Evolutionary conservation across 2,888 invertebrate genomes (phyloP), one percentile per base, ranked within the genome.

Genomic region (Sialis fuliginosa): DNA sequence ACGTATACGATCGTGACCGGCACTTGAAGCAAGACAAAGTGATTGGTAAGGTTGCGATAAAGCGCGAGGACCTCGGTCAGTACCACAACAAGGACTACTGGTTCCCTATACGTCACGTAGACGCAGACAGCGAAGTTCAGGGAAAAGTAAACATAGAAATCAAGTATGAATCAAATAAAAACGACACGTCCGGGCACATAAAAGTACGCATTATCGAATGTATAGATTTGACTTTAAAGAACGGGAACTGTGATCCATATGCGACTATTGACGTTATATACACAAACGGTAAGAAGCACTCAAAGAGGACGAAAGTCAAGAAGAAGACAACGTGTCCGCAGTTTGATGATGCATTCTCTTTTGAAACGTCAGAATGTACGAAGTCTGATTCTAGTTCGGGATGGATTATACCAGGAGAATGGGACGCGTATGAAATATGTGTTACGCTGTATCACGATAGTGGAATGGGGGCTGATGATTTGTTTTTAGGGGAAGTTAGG

Each of bases 11-110:
- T 63, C 74, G 86, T 54, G 88, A 89, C 65, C 74, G 81, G 53
- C 82, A 83, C 58, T 73, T 83, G 64, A 87, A 86, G 61, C 85
- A 86, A 61, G 86, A 88, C 64, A 86, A 85, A 65, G 77, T 81
- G 53, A 68, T 86, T 57, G 86, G 86, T 37, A 85, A 85, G 64
- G 90, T 91, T 52, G 87, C 90, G 47, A 83, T 92, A 62, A 84
- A 85, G 62, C 77, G 87, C 51, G 88, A 89, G 61, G 88, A 91
- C 58, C 69, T 92, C 54, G 79, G 86, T 57, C 77, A 79, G 53
- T 90, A 89, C 66, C 87, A 90, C 66, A 85, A 87, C 62, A 89
- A 87, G 60, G 92, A 92, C 64, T 86, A 90, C 62, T 92, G 92
- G 92, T 91, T 92, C 63, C 78, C 86, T 45, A 67, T 88, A 63